Base-by-base conservation (phyloP, 2,113 vertebrate genomes). In the Chaetorhynchus papuensis region DNA sequence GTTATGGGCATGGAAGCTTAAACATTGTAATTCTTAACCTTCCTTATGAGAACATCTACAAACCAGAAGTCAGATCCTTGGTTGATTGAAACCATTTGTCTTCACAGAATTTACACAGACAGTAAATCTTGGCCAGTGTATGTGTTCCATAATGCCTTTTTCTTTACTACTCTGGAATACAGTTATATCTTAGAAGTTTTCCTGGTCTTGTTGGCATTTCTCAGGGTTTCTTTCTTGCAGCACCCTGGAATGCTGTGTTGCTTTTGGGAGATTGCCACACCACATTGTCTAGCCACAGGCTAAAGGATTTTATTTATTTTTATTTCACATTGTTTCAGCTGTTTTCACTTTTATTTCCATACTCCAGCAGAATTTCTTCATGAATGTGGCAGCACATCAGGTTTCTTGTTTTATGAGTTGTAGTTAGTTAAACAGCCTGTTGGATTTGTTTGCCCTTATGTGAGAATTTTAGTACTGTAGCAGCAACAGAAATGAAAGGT, bases 311-410 rank as follows among this genome's bases (percentile, higher is more conserved):
- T 92, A 68, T 97, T 97, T 97, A 90, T 96, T 97, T 98, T 94
- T 77, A 83, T 97, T 97, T 97, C 54, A 5, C 80, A 57, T 97
- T 96, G 86, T 98, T 98, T 95, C 97, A 97, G 92, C 97, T 98
- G 97, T 94, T 97, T 96, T 96, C 85, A 93, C 90, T 97, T 93
- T 92, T 95, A 95, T 89, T 93, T 94, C 86, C 71, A 64, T 78
- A 54, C 74, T 94, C 94, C 80, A 90, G 47, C 87, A 70, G 92
- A 94, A 95, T 96, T 87, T 96, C 74, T 96, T 94, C 71, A 30
- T 93, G 64, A 76, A 90, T 92, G 23, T 93, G 68, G 45, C 89
- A 83, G 66, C 44, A 68, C 49, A 23, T 81, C 91, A 15, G 6
- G 56, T 79, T 94, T 76, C 85, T 94, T 82, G 45, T 45, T 87